These are phyloP conservation scores for Mizuhopecten yessoensis DNA, from an alignment of 1,140 invertebrate genomes.

Conservation along the genomic window DNA sequence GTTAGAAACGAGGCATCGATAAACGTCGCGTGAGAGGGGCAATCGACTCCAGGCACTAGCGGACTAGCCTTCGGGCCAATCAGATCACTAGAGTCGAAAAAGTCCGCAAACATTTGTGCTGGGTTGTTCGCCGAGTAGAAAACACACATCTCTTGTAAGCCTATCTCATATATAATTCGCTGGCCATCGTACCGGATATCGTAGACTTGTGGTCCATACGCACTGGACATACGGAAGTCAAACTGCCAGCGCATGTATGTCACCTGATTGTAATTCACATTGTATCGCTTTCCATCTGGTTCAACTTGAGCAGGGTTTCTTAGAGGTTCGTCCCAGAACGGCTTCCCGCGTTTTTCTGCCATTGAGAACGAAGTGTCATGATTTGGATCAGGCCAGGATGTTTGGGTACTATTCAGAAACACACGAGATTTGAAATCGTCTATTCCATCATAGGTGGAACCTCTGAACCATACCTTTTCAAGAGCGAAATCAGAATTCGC, in stretches of 20 bases:
- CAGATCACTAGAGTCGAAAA: constrained; percentile 51
- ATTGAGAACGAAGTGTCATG: background rate
- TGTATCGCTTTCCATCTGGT: constrained; percentile 68
- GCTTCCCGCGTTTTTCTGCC: constrained; percentile 18
- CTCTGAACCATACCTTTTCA: background rate
- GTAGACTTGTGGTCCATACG: constrained; percentile 61
- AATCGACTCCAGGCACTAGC: constrained; percentile 67
- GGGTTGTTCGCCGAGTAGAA: constrained; percentile 57
- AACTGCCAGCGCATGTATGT: constrained; percentile 67
- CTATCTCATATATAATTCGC: constrained; percentile 63
- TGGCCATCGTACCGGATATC: constrained; percentile 60
- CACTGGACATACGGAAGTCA: constrained; percentile 58
- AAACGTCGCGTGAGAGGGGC: constrained; percentile 68
- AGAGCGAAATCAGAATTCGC: background rate
- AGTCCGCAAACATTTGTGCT: constrained; percentile 45
- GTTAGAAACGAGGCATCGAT: constrained; percentile 58
- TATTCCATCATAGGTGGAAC: background rate
- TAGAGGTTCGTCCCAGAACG: background rate
- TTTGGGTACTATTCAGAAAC: background rate
- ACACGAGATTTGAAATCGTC: constrained; percentile 12
- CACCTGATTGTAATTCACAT: constrained; percentile 56
- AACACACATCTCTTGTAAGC: constrained; percentile 62
- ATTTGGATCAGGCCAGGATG: background rate
- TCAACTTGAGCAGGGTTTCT: constrained; percentile 53
- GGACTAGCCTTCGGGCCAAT: constrained; percentile 44